phyloP scores from a whole-genome alignment of 2,113 vertebrate species.

The Leucopsar rothschildi region DNA sequence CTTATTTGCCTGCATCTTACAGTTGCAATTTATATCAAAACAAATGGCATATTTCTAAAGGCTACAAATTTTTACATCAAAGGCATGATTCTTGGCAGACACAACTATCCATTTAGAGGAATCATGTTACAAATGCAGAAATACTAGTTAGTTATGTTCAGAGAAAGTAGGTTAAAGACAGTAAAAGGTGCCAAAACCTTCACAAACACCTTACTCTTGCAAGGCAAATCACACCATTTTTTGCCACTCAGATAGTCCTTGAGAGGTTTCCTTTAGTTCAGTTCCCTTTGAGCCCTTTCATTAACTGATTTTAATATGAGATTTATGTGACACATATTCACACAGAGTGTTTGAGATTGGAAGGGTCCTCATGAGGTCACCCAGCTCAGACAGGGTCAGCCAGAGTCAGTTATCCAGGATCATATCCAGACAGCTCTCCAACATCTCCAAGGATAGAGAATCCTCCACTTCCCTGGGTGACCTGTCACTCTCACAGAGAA shows the following conservation, averaged over 20 bases:
- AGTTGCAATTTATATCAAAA: not conserved
- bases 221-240: not conserved
- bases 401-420: not conserved
- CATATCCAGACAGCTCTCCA: not conserved
- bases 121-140: not conserved
- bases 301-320: not conserved
- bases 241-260: not conserved
- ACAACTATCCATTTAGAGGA: not conserved
- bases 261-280: not conserved
- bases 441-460: not conserved
- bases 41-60: not conserved
- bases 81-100: constrained; percentile 28
- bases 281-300: not conserved
- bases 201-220: not conserved
- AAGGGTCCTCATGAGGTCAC: not conserved
- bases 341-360: not conserved
- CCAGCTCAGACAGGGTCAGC: not conserved
- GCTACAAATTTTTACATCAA: constrained; percentile 19
- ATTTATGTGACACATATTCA: not conserved
- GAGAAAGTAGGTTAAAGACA: not conserved
- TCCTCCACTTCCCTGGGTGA: not conserved
- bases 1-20: not conserved
- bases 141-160: not conserved
- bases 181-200: not conserved
- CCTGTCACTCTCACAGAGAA: not conserved